phyloP scores from a whole-genome alignment of 2,888 invertebrate species.

The Teleiodes luculella region DNA sequence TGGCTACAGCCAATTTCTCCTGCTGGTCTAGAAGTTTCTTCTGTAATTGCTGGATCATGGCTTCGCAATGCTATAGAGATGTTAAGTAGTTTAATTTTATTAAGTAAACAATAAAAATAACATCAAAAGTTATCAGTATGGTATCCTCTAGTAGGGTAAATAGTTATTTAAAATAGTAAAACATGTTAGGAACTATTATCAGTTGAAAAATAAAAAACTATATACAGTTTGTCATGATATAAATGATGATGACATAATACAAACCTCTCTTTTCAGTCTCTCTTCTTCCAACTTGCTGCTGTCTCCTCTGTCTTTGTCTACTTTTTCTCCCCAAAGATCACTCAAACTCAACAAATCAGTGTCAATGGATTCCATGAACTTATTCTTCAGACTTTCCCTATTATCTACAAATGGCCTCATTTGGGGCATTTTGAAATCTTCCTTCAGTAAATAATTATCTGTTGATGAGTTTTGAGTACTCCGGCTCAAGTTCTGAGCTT shows the following conservation, averaged over 20 bases:
- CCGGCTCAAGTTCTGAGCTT: slow-evolving; percentile 47
- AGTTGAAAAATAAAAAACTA: neutral
- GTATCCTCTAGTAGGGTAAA: no score
- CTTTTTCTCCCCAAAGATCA: slow-evolving; percentile 81
- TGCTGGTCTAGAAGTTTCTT: slow-evolving; percentile 86
- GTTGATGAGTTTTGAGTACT: slow-evolving; percentile 40
- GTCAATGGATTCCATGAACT: slow-evolving; percentile 58
- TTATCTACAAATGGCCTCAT: slow-evolving; percentile 57
- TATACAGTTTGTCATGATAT: no score
- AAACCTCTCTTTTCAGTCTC: slow-evolving; percentile 85
- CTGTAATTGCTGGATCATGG: slow-evolving; percentile 85
- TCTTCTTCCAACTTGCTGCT: slow-evolving; percentile 84
- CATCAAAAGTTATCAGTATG: no score
- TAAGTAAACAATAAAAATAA: no score
- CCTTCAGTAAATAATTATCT: slow-evolving; percentile 45
- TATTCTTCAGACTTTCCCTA: slow-evolving; percentile 47
- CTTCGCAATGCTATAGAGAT: slow-evolving; percentile 89
- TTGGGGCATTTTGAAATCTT: slow-evolving; percentile 66
- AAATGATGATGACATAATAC: no score
- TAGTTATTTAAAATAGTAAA: no score
- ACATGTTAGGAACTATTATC: neutral
- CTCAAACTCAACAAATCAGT: slow-evolving; percentile 77
- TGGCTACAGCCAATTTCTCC: slow-evolving; percentile 87
- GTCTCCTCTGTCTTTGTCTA: slow-evolving; percentile 51
- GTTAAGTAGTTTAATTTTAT: no score